Conservation (phyloP, 2,113 vertebrate species). For the Okapia johnstoni region DNA sequence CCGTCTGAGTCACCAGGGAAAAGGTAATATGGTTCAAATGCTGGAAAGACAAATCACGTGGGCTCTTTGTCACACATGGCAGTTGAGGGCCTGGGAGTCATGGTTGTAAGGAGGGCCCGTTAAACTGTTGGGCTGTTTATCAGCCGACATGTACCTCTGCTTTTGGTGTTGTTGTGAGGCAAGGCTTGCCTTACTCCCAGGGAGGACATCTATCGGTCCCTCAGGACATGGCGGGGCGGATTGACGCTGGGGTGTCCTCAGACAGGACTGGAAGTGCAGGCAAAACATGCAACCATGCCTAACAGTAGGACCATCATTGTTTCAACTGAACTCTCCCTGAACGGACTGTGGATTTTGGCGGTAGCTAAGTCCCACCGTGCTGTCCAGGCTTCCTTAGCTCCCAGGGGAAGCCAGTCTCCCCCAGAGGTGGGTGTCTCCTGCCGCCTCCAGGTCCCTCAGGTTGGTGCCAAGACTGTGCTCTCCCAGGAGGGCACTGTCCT, state of each 20-base stretch:
- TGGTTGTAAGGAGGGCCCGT: not conserved
- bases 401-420: not conserved
- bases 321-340: not conserved
- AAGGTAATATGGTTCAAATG: not conserved
- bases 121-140: not conserved
- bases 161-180: not conserved
- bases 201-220: not conserved
- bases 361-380: not conserved
- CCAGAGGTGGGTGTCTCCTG: not conserved
- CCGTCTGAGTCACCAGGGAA: not conserved
- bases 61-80: not conserved
- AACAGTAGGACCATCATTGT: accelerated
- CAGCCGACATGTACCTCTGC: accelerated
- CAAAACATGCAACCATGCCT: accelerated
- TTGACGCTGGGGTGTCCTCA: not conserved
- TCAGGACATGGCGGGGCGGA: accelerated
- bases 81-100: not conserved
- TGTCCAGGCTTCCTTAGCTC: not conserved
- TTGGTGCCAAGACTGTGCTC: not conserved
- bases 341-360: not conserved
- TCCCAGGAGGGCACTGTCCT: not conserved
- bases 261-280: not conserved
- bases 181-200: not conserved
- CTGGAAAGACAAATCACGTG: not conserved
- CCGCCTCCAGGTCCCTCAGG: not conserved